Conservation (phyloP, 2,113 vertebrate genomes). For the Anser cygnoides region DNA sequence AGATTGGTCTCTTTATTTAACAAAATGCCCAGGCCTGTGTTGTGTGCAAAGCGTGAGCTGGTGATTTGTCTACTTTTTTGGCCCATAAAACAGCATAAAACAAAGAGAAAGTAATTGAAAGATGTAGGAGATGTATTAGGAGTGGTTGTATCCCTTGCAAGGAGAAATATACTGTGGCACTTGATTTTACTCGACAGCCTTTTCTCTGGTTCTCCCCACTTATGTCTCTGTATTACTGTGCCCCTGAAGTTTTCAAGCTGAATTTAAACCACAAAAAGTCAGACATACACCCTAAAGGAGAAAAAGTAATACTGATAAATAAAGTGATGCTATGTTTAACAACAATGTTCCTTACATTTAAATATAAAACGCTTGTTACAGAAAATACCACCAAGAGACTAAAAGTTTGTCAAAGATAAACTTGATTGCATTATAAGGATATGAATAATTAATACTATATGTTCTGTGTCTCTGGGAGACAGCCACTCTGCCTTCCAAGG, state of each 20-base stretch:
- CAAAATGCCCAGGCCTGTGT: background rate
- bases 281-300: background rate
- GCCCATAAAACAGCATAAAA: background rate
- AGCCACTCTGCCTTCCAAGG: slow-evolving; percentile 4
- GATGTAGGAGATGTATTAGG: background rate
- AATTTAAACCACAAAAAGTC: background rate
- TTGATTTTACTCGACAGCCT: background rate
- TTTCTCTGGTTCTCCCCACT: background rate
- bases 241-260: background rate
- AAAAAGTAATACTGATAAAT: slow-evolving; percentile 2
- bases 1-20: background rate
- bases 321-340: background rate
- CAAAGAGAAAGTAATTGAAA: background rate
- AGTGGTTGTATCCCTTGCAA: accelerated
- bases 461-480: background rate
- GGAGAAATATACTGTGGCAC: background rate
- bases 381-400: background rate
- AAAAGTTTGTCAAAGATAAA: background rate
- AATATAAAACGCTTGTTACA: background rate
- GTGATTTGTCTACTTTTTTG: background rate
- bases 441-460: background rate
- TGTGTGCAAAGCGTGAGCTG: background rate
- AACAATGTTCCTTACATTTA: background rate
- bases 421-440: background rate
- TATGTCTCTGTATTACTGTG: background rate